Evolutionary conservation across 2,797 vertebrate genomes (phyloP), one percentile per base, ranked within the genome.

Genomic region (Amblyopsis hoosieri): DNA sequence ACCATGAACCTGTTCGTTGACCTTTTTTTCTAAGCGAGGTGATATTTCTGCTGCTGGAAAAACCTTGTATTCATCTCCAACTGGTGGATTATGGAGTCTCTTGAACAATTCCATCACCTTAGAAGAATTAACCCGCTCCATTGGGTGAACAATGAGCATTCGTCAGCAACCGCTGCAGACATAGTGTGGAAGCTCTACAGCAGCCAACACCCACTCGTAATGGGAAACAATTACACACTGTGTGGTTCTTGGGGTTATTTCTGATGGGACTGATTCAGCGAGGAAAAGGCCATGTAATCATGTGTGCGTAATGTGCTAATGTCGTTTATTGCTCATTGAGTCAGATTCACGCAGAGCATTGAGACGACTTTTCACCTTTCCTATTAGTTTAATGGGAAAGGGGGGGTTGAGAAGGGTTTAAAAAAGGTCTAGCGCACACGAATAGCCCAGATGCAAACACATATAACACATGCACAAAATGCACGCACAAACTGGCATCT

Each of bases 211-310:
- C 81, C 81, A 79, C 78, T 86, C 79, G 81, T 90, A 92, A 92
- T 86, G 88, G 87, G 89, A 91, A 88, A 90, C 90, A 91, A 91
- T 93, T 93, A 93, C 91, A 92, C 90, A 93, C 87, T 90, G 83
- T 80, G 85, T 90, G 90, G 87, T 85, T 91, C 86, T 88, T 87
- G 90, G 84, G 83, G 69, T 84, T 89, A 89, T 87, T 90, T 91
- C 86, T 87, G 89, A 91, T 93, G 90, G 89, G 89, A 85, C 85
- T 78, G 82, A 81, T 87, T 90, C 84, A 81, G 83, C 66, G 84
- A 82, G 89, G 87, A 86, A 88, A 90, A 89, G 87, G 80, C 83
- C 87, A 88, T 78, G 84, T 91, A 92, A 92, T 93, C 90, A 85
- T 84, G 89, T 89, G 90, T 90, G 86, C 75, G 91, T 92, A 92